A percentile compares a stretch with the other conserved stretches of the same genome.
These are phyloP conservation scores for Leptoteleia sp. DNA, from an alignment of 1,140 invertebrate genomes.

Conservation along the genomic window DNA sequence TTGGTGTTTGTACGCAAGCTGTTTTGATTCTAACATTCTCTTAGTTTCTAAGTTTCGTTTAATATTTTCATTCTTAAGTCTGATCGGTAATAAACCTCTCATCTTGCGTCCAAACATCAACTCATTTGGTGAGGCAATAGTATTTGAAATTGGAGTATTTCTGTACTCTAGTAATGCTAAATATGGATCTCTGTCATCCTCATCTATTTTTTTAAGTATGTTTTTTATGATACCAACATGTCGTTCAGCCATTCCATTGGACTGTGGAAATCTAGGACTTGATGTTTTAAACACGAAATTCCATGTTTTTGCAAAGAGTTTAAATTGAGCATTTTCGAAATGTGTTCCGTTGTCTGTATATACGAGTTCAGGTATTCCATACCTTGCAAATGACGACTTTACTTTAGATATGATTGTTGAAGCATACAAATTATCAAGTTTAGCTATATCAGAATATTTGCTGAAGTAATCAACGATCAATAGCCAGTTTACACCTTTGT, in stretches of 20 bases:
- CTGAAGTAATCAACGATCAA: slow-evolving; percentile 56
- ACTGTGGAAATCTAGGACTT: slow-evolving; percentile 42
- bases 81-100: slow-evolving; percentile 15
- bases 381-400: slow-evolving; percentile 53
- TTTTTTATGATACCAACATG: slow-evolving; percentile 39
- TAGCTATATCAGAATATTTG: slow-evolving; percentile 51
- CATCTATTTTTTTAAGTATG: slow-evolving; percentile 38
- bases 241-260: slow-evolving; percentile 51
- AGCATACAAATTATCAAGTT: slow-evolving; percentile 26
- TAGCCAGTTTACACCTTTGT: slow-evolving; percentile 10
- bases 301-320: slow-evolving; percentile 44
- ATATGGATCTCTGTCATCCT: slow-evolving; percentile 28
- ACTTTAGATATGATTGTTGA: slow-evolving; percentile 10
- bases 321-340: slow-evolving; percentile 27
- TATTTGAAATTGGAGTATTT: slow-evolving; percentile 52
- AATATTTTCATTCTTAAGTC: not conserved
- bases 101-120: slow-evolving; percentile 37
- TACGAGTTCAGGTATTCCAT: slow-evolving; percentile 34
- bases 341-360: slow-evolving; percentile 51
- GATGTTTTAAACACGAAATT: slow-evolving; percentile 36
- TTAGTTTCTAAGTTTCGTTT: not conserved
- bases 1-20: no score
- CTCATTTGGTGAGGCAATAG: slow-evolving; percentile 34
- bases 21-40: no score
- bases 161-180: slow-evolving; percentile 42